These are phyloP conservation scores for Drosophila ohnishii DNA, from an alignment of 1,140 invertebrate species.

Conservation along the genomic window DNA sequence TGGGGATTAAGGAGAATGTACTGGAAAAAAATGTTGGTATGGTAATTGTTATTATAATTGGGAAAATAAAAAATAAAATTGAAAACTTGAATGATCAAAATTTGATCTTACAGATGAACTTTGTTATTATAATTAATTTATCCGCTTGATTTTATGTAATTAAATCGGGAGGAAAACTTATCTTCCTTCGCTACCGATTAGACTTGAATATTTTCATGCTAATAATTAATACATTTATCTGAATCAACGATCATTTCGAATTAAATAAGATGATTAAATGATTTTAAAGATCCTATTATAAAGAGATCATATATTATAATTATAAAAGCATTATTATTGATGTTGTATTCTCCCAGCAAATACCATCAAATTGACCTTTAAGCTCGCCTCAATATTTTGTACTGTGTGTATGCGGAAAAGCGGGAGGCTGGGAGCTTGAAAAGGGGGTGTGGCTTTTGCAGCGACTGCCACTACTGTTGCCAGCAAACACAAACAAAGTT, in stretches of 20 bases:
- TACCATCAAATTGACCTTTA: not conserved
- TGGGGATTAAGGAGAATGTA: not conserved
- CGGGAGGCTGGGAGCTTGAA: not conserved
- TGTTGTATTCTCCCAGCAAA: not conserved
- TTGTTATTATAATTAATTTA: too few relatives aligned
- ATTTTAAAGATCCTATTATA: too few relatives aligned
- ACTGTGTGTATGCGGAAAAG: not conserved
- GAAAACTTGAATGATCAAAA: not conserved
- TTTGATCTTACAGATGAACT: not conserved
- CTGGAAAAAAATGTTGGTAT: not conserved
- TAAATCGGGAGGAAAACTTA: too few relatives aligned
- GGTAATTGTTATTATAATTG: too few relatives aligned
- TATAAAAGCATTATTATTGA: not conserved
- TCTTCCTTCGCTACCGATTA: too few relatives aligned
- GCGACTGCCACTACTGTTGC: slow-evolving; percentile 3
- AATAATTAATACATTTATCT: not conserved
- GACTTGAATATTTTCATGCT: too few relatives aligned
- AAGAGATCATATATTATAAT: not conserved
- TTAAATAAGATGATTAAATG: not conserved
- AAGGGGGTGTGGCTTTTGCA: slow-evolving; percentile 17
- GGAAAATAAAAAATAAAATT: not conserved
- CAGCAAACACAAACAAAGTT: slow-evolving; percentile 57
- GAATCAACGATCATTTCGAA: not conserved
- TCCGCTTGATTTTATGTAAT: too few relatives aligned
- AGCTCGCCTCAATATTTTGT: not conserved